phyloP scores from a whole-genome alignment of 2,888 invertebrate genomes.

The Gymnosoma rotundatum region DNA sequence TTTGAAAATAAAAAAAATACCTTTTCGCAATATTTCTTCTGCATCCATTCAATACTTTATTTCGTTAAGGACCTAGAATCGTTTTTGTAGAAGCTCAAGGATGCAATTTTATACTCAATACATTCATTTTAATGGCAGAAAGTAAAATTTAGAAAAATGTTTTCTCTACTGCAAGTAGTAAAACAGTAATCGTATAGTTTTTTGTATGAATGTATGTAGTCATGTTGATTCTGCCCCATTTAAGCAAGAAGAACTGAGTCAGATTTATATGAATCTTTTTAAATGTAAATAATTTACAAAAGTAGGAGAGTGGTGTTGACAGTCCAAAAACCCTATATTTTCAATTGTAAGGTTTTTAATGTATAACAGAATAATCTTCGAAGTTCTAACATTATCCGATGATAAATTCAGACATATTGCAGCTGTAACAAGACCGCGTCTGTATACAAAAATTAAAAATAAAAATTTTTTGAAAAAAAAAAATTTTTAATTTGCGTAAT shows the following conservation, averaged over 20 bases:
- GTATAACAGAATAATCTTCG: too few species aligned
- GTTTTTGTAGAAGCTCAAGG: slow-evolving; percentile 14
- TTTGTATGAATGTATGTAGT: slow-evolving; percentile 2
- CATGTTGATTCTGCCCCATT: slow-evolving; percentile 8
- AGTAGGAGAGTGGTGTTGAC: too few species aligned
- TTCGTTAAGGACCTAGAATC: slow-evolving; percentile 1
- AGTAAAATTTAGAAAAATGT: slow-evolving; percentile 43
- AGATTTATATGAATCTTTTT: too few species aligned
- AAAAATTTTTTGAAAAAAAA: too few species aligned
- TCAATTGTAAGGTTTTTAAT: too few species aligned
- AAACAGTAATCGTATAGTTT: not conserved
- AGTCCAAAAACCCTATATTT: too few species aligned
- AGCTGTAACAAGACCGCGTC: too few species aligned
- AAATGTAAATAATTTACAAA: too few species aligned
- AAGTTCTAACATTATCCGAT: too few species aligned
- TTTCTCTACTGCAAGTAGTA: not conserved
- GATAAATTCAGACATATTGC: too few species aligned
- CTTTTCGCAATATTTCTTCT: not conserved
- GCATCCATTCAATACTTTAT: not conserved
- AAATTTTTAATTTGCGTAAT: too few species aligned
- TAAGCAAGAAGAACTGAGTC: not conserved
- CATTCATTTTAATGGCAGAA: slow-evolving; percentile 35
- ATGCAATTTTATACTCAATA: slow-evolving; percentile 37
- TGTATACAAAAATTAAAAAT: too few species aligned
- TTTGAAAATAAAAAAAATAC: not conserved